Base-by-base conservation (phyloP, 2,888 invertebrate genomes). In the Drosophila rubida region DNA sequence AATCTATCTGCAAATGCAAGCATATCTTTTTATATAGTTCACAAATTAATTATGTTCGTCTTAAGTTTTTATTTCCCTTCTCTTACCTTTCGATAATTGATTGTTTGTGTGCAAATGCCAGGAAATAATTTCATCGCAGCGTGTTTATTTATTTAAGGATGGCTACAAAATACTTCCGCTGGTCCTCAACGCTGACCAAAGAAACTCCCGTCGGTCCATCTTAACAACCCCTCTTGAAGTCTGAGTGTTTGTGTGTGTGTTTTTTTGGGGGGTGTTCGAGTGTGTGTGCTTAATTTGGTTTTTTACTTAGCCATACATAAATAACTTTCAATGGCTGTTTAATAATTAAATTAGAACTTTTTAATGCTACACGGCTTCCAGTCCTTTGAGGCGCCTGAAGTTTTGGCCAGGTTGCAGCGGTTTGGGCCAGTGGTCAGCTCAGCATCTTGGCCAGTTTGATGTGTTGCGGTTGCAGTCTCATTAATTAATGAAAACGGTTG, bases 281-380 rank as follows among this genome's bases (percentile, higher is more conserved):
- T 30, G 46, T 25, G 14, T 22, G 35, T n/a, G 9, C 41, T 13
- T 54, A 45, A 68, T 44, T 49, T 59, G 19, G 42, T 37, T 71
- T 71, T 54, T 71, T 68, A 27, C 41, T 46, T 16, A 49, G 59
- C 58, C 59, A 30, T 45, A 55, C 45, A 58, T 64, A 64, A 74
- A 76, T 74, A 62, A 71, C 69, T 84, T 72, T 69, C 68, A 75
- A 78, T 69, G 64, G 42, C 45, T 77, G 69, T 46, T 81, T 68
- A 81, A 82, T 84, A 79, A 82, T 84, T 84, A 71, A 82, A 64
- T 64, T 64, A 68, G 61, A 75, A 82, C 65, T 82, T 84, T 77
- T 71, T 63, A 68, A 70, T 37, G 50, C 50, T 57, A 50, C 54
- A 53, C 25, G 50, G 27, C 41, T 62, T 14, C 22, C 23, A 39